Evolutionary conservation across 1,140 invertebrate genomes (phyloP).

Genomic region (Drosophila fuyamai): DNA sequence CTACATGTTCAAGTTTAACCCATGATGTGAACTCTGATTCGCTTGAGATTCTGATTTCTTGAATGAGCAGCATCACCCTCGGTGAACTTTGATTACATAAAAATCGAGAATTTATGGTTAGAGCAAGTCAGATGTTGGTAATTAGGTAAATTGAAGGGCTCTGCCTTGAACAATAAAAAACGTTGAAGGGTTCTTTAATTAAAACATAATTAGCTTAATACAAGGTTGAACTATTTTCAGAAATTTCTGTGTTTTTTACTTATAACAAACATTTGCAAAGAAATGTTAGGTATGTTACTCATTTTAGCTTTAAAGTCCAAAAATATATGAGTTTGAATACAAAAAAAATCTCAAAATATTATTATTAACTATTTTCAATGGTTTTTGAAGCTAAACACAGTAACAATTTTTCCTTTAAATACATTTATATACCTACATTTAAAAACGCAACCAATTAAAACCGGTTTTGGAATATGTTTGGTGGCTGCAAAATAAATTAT

Average conservation of each 20-base stretch:
- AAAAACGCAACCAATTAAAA: no score
- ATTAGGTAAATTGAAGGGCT: constrained; percentile 31
- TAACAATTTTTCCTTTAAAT: no score
- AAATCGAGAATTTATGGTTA: constrained; percentile 37
- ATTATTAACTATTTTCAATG: no score
- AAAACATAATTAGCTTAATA: constrained; percentile 15
- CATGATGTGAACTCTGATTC: constrained; percentile 36
- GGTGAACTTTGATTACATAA: constrained; percentile 50
- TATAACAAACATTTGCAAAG: no score
- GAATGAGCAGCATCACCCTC: constrained; percentile 19
- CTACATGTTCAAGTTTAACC: constrained; percentile 26
- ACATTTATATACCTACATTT: no score
- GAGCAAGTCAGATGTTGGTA: constrained; percentile 25
- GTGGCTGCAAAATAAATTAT: no score
- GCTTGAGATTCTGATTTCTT: constrained; percentile 28
- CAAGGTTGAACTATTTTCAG: background rate
- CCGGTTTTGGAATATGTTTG: no score
- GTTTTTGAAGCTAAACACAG: no score
- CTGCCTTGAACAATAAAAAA: constrained; percentile 1
- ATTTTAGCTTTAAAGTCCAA: no score
- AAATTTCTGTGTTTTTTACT: no score
- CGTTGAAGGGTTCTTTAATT: constrained; percentile 14
- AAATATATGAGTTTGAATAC: no score
- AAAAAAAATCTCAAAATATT: background rate
- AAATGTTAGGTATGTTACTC: no score